These are phyloP conservation scores for Nansenia antarctica DNA, from an alignment of 2,113 vertebrate species.

Conservation along the genomic window DNA sequence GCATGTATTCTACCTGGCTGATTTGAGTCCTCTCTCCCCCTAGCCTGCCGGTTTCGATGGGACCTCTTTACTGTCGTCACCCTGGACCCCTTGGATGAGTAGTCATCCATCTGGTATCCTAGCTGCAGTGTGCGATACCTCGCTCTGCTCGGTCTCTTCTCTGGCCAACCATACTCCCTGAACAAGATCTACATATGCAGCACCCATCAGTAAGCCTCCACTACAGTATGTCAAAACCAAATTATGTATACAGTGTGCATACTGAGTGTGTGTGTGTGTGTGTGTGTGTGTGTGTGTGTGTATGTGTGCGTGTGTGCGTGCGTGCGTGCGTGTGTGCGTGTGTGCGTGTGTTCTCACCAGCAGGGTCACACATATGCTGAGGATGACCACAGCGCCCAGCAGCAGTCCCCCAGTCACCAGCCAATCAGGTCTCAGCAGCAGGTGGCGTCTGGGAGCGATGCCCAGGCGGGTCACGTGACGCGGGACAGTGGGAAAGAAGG, in stretches of 20 bases:
- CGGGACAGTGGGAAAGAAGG: constrained; percentile 79
- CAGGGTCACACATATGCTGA: constrained; percentile 71
- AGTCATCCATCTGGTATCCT: constrained; percentile 78
- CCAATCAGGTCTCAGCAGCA: constrained; percentile 80
- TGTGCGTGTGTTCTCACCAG: constrained; percentile 67
- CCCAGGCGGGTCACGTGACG: constrained; percentile 80
- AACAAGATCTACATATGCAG: constrained; percentile 73
- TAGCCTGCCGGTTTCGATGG: constrained; percentile 69
- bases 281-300: not conserved
- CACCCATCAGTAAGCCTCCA: not conserved
- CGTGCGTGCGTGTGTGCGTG: not conserved
- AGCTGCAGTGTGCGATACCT: constrained; percentile 78
- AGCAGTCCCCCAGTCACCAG: constrained; percentile 68
- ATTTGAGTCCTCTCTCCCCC: constrained; percentile 47
- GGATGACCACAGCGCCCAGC: constrained; percentile 70
- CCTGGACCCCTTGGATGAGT: constrained; percentile 74
- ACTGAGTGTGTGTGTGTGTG: not conserved
- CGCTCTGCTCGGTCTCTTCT: constrained; percentile 58
- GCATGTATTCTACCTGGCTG: constrained; percentile 59
- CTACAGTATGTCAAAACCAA: not conserved
- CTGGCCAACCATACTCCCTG: constrained; percentile 75
- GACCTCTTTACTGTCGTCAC: constrained; percentile 64
- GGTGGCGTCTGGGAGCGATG: constrained; percentile 66
- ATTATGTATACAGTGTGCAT: constrained; percentile 1
- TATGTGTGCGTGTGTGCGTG: constrained; percentile 1